Conservation (phyloP, 2,797 vertebrate species). For the Eptatretus atami region DNA sequence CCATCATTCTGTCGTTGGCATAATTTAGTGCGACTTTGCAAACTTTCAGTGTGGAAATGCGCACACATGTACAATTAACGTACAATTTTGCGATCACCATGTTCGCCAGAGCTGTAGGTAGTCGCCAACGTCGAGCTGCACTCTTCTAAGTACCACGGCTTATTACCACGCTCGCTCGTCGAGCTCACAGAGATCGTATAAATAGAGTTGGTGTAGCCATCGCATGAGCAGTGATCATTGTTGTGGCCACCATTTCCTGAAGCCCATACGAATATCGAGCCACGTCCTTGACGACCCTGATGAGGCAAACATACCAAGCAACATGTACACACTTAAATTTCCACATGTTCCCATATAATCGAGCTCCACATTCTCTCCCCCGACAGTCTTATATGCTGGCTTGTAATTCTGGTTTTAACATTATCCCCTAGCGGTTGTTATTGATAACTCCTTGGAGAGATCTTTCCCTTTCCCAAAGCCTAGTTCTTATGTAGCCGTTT, state of each 20-base stretch:
- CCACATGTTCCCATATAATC: too few species aligned
- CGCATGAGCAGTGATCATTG: constrained; percentile 26
- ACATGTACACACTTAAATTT: too few species aligned
- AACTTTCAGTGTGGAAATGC: too few species aligned
- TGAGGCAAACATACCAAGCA: not conserved
- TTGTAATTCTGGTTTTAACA: too few species aligned
- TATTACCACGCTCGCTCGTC: constrained; percentile 25
- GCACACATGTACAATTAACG: constrained; percentile 9
- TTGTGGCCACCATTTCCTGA: constrained; percentile 26
- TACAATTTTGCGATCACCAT: constrained; percentile 27
- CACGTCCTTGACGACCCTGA: constrained; percentile 24
- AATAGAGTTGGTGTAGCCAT: constrained; percentile 32
- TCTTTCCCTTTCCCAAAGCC: too few species aligned
- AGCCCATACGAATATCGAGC: constrained; percentile 28
- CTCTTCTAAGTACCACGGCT: constrained; percentile 32
- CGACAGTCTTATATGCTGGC: too few species aligned
- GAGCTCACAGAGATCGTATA: constrained; percentile 32
- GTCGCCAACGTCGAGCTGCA: constrained; percentile 26
- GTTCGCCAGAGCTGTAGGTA: constrained; percentile 29
- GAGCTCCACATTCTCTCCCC: too few species aligned
- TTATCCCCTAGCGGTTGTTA: too few species aligned
- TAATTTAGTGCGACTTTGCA: too few species aligned
- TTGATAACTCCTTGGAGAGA: too few species aligned
- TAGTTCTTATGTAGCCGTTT: too few species aligned
- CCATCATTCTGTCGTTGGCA: too few species aligned